Evolutionary conservation across 64 coral and sea anemone genomes (phyloP), one percentile per base, ranked within the genome.

Genomic region (Montipora foliosa): DNA sequence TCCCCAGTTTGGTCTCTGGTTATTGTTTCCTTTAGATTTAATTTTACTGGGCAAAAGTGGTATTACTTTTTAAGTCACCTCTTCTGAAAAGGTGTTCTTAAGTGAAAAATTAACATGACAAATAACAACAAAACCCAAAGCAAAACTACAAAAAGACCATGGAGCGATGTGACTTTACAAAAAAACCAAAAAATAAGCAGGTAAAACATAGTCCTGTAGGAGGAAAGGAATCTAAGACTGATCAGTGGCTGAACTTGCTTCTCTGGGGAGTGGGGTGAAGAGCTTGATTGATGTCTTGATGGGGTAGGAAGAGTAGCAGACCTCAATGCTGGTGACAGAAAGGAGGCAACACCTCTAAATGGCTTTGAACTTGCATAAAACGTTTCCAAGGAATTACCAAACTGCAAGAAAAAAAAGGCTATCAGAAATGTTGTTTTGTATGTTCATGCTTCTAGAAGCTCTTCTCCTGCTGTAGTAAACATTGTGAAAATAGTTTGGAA

Each of bases 151-250:
- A 81, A 29, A 8, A 95, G 55, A 86, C 79, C 72, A 73, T 86
- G 89, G 47, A 95, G 77, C 4, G 89, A 85, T 47, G 91, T 87
- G 19, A 98, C 0, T 21, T 52, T 29, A 21, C 93, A 98, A 74
- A 98, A 87, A 8, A 98, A 15, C 68, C 91, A 92, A 16, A 98
- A 19, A 44, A 95, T 16, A 91, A 82, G 20, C 51, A 98, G 8
- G 22, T 98, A 98, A 53, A 95, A 77, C 83, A 98, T 87, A 17
- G 93, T 88, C 55, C 74, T 91, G 92, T 96, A 99, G 4, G 98
- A 99, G 13, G 98, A 95, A 12, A 99, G 86, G 48, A 92, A 94
- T 25, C 98, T 92, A 84, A 99, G 86, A 44, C 98, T 99, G 29
- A 99, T 91, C 75, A 87, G 92, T 46, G 95, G 89, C 52, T 96